Percentiles rank a stretch among this genome's conserved stretches.
Conservation (phyloP, 2,113 vertebrate species). For the Pseudonaja textilis region DNA sequence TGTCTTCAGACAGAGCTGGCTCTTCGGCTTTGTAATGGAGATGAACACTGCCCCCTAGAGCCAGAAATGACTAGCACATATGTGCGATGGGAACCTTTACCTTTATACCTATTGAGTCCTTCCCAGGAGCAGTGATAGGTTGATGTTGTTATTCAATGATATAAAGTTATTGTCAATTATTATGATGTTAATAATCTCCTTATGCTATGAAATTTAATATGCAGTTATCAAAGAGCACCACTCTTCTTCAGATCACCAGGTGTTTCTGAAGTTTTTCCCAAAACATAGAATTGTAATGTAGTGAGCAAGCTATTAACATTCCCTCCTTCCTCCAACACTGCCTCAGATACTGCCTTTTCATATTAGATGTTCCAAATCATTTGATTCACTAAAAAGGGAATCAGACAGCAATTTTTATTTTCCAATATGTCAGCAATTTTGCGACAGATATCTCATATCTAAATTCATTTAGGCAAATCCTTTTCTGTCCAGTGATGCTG, state of each 20-base stretch:
- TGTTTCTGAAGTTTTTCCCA: not conserved
- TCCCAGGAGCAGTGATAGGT: not conserved
- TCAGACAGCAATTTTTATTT: slow-evolving; percentile 43
- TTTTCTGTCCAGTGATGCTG: slow-evolving; percentile 21
- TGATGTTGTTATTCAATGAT: not conserved
- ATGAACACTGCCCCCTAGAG: too few relatives aligned
- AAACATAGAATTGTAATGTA: not conserved
- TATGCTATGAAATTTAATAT: not conserved
- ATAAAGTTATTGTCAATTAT: not conserved
- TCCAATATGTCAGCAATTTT: slow-evolving; percentile 37
- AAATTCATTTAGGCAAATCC: slow-evolving; percentile 33
- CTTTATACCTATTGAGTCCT: not conserved
- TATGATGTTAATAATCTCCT: not conserved
- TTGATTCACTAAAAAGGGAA: slow-evolving; percentile 46
- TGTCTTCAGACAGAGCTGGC: too few relatives aligned
- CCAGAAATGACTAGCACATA: too few relatives aligned
- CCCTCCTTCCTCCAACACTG: not conserved
- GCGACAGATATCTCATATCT: slow-evolving; percentile 34
- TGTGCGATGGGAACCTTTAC: too few relatives aligned
- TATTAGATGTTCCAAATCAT: slow-evolving; percentile 43
- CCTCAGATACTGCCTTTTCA: slow-evolving; percentile 41
- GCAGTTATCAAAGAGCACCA: not conserved
- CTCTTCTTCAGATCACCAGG: not conserved
- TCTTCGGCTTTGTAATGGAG: too few relatives aligned
- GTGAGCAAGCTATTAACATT: not conserved